Conservation (phyloP, 2,888 invertebrate genomes). For the Archaeoteleia sp. region DNA sequence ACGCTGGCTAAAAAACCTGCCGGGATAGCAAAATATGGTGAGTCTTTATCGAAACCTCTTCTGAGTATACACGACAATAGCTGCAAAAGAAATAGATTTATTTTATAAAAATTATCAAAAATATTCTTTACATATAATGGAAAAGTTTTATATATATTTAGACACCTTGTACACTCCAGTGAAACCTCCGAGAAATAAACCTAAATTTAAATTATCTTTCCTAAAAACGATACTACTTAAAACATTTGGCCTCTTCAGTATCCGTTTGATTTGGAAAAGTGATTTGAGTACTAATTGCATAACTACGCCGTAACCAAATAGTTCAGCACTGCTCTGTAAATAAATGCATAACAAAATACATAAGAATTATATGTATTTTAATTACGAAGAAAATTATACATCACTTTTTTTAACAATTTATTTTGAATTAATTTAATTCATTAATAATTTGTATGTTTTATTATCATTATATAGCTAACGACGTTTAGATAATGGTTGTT, state of each 20-base stretch:
- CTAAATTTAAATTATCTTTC: conserved; percentile 79
- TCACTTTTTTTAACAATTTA: conserved; percentile 1
- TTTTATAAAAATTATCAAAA: not conserved
- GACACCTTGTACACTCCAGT: conserved; percentile 82
- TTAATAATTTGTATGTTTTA: too few species aligned
- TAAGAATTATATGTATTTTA: not conserved
- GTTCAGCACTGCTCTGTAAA: conserved; percentile 77
- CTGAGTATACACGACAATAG: conserved; percentile 81
- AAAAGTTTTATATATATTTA: conserved; percentile 26
- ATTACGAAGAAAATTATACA: not conserved
- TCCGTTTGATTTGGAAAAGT: conserved; percentile 77
- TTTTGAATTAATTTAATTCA: too few species aligned
- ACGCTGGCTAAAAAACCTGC: conserved; percentile 84
- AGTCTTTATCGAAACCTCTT: conserved; percentile 79
- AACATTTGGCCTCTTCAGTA: conserved; percentile 76
- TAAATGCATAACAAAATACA: too few species aligned
- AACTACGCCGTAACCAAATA: conserved; percentile 80
- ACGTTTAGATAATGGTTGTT: too few species aligned
- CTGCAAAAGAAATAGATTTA: conserved; percentile 72
- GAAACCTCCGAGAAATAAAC: conserved; percentile 82
- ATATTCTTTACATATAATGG: conserved; percentile 6
- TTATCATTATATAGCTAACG: too few species aligned
- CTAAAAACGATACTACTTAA: conserved; percentile 77
- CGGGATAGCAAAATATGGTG: conserved; percentile 80
- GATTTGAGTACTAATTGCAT: conserved; percentile 79